A percentile compares a stretch with the other conserved stretches of the same genome.
phyloP scores from a whole-genome alignment of 2,797 vertebrate genomes.

The Sebastes cheni region DNA sequence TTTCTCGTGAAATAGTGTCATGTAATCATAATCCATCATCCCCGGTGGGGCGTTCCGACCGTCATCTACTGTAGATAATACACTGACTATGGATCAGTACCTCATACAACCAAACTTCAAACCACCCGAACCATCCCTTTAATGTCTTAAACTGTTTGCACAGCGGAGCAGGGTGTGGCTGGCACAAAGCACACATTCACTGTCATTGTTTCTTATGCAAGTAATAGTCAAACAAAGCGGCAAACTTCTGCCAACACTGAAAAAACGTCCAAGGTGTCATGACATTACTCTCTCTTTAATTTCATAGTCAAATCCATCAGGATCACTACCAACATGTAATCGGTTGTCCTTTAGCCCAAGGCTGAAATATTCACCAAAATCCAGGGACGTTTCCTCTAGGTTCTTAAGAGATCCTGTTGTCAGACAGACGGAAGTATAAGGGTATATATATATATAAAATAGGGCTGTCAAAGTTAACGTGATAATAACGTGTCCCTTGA shows the following conservation, averaged over 20 bases:
- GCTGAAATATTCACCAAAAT: not conserved
- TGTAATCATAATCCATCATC: too few relatives aligned
- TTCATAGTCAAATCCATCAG: not conserved
- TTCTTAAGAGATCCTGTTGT: not conserved
- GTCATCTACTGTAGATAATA: too few relatives aligned
- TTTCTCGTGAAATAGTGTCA: not conserved
- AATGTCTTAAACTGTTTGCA: not conserved
- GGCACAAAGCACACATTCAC: not conserved
- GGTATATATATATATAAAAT: not conserved
- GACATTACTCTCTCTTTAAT: too few relatives aligned
- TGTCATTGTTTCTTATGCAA: not conserved
- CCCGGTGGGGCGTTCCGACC: too few relatives aligned
- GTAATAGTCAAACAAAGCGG: not conserved
- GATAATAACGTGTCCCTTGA: too few relatives aligned
- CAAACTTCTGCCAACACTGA: not conserved
- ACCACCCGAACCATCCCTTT: too few relatives aligned
- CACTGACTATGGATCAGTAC: too few relatives aligned
- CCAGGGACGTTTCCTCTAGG: not conserved
- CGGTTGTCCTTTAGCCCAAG: not conserved
- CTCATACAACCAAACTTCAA: too few relatives aligned
- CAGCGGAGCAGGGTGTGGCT: not conserved
- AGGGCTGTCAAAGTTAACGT: too few relatives aligned
- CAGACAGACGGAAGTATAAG: not conserved
- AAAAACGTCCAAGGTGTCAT: not conserved
- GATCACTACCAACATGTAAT: not conserved